Base-by-base conservation (phyloP, 2,888 invertebrate genomes). In the Andricus quercusramuli region DNA sequence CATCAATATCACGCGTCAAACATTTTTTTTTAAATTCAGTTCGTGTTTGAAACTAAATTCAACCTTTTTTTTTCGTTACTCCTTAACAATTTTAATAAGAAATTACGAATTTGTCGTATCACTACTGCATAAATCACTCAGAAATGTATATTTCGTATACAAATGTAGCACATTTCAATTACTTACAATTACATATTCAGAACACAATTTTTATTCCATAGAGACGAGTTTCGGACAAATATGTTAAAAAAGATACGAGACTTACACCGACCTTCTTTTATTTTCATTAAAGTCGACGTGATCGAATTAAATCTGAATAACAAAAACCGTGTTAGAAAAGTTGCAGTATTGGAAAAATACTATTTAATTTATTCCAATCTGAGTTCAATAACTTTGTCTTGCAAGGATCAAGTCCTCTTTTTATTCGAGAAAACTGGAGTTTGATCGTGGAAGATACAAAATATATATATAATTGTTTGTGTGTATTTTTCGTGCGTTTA, bases 91-190 rank as follows among this genome's bases (percentile, higher is more conserved):
- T 17, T 64, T 29, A 25, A 29, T 64, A 29, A 5, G 25, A 29
- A 29, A 64, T 29, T 64, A 64, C 22, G 59, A 22, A 22, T 22
- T 17, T 29, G 29, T 1, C 29, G 5, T 64, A 29, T 64, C 64
- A 29, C 64, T 64, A 64, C 29, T 64, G 29, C 2, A 64, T 64
- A 64, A 64, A 64, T 64, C 15, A 25, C 5, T 64, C 17, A 17
- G 29, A 29, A 64, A 64, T 79, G 66, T 78, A 64, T 59, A 76
- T 78, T 68, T 62, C 51, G 37, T 65, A 47, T 70, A 64, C 5
- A 64, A 29, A 15, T 64, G 64, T 29, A 64, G 29, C 29, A 64
- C 17, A 64, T 64, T 29, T 64, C 8, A 29, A 29, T 25, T 29
- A 25, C 25, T 64, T 29, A 29, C 17, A 64, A 17, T 64, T 64